Conservation (phyloP, 23 tunicate genomes). For the Halocynthia roretzi region DNA sequence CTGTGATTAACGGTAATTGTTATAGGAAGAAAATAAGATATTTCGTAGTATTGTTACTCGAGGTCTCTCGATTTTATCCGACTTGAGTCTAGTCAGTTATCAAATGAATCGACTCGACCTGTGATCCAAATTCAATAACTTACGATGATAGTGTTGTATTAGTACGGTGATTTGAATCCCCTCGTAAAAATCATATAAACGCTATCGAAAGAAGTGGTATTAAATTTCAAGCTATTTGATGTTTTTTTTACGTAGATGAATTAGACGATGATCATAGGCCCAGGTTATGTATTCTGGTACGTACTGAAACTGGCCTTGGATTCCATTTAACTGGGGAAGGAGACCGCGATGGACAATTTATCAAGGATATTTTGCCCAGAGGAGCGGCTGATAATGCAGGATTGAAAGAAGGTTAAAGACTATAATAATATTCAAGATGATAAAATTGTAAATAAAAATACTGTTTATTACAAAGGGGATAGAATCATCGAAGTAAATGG, state of each 20-base stretch:
- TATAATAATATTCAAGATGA: neutral
- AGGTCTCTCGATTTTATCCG: neutral
- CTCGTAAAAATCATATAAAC: no score
- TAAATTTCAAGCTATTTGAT: neutral
- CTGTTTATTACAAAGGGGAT: conserved; percentile 41
- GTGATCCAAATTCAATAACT: neutral
- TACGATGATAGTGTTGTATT: no score
- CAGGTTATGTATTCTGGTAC: conserved; percentile 47
- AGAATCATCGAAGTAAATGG: conserved; percentile 81
- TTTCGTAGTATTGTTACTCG: no score
- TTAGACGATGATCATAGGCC: conserved; percentile 41
- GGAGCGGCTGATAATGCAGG: conserved; percentile 79
- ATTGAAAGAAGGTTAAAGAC: conserved; percentile 33
- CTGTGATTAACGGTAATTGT: conserved; percentile 8
- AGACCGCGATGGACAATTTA: conserved; percentile 63
- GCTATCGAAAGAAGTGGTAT: no score
- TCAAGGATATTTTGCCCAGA: conserved; percentile 33
- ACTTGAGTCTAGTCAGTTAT: neutral
- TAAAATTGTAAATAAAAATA: neutral
- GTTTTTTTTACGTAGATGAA: conserved; percentile 15
- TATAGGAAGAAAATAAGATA: neutral
- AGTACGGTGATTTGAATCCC: no score
- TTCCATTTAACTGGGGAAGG: conserved; percentile 73
- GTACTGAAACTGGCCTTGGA: conserved; percentile 38
- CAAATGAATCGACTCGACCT: neutral